A percentile compares a stretch with the other conserved stretches of the same genome.
Conservation (phyloP, 64 coral and sea anemone species). For the Porites australiensis region DNA sequence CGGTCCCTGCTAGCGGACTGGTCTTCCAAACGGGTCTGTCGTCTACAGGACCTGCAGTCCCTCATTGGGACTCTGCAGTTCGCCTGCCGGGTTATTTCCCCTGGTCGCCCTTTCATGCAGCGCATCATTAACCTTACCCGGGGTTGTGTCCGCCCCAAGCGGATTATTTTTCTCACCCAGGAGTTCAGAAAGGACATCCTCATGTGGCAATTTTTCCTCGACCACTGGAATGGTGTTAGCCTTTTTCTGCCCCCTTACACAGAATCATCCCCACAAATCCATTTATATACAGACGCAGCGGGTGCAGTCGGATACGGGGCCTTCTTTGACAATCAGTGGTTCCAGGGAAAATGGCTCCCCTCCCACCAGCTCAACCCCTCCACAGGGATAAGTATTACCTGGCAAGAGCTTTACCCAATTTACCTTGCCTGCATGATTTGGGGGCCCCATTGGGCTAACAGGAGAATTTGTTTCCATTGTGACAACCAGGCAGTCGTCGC, state of each 20-base stretch:
- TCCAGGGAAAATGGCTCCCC: background rate
- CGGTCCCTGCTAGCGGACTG: background rate
- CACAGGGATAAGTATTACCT: too few relatives aligned
- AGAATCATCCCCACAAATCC: background rate
- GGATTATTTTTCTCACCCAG: background rate
- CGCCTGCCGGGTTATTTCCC: background rate
- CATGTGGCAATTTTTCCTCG: background rate
- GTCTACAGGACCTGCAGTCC: slow-evolving; percentile 14
- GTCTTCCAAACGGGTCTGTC: background rate
- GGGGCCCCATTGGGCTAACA: slow-evolving; percentile 3
- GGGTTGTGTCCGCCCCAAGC: background rate
- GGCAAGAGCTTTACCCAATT: background rate
- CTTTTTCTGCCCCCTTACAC: background rate
- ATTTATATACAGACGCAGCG: background rate
- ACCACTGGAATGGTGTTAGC: slow-evolving; percentile 14
- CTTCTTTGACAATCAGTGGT: background rate
- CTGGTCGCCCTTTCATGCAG: background rate
- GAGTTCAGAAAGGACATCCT: background rate
- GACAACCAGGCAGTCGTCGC: background rate
- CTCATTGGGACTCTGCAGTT: slow-evolving; percentile 21
- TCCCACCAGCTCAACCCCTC: background rate
- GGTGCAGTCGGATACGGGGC: background rate
- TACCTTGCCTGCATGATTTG: background rate
- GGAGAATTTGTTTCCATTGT: slow-evolving; percentile 1
- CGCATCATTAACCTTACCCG: slow-evolving; percentile 35